These are phyloP conservation scores for Struthio camelus DNA, from an alignment of 2,113 vertebrate species.

Conservation along the genomic window DNA sequence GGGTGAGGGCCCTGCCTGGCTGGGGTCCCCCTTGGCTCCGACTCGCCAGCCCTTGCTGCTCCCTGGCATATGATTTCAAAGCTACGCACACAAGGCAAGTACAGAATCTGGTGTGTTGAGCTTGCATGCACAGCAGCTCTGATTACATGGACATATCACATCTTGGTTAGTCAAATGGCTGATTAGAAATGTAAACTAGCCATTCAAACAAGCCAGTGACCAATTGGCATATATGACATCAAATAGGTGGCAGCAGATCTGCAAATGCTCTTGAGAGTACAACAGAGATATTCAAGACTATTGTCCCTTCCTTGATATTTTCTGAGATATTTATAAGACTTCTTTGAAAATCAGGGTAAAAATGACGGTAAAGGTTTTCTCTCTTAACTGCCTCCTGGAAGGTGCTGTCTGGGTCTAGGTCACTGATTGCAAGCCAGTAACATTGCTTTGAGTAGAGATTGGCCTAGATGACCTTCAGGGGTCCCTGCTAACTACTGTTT, in stretches of 20 bases:
- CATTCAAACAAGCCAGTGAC: not conserved
- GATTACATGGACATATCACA: not conserved
- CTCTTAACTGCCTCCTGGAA: not conserved
- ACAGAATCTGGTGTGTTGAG: not conserved
- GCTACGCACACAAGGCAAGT: not conserved
- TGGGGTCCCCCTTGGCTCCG: not conserved
- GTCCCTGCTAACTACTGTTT: not conserved
- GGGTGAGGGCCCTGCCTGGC: not conserved
- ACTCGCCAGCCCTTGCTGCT: not conserved
- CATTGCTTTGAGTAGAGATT: not conserved
- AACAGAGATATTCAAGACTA: not conserved
- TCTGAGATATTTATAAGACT: not conserved
- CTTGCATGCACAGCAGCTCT: not conserved
- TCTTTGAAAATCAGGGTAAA: not conserved
- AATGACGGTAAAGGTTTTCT: not conserved
- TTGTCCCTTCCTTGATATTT: not conserved
- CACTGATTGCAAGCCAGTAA: not conserved
- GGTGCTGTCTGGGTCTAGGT: not conserved
- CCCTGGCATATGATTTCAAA: not conserved
- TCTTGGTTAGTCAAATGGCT: not conserved
- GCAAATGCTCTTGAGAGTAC: not conserved
- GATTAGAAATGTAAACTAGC: not conserved
- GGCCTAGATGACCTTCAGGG: not conserved
- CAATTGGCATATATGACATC: accelerated
- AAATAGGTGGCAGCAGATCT: not conserved